These are phyloP conservation scores for Orthosia gracilis DNA, from an alignment of 2,888 invertebrate species.

Conservation along the genomic window DNA sequence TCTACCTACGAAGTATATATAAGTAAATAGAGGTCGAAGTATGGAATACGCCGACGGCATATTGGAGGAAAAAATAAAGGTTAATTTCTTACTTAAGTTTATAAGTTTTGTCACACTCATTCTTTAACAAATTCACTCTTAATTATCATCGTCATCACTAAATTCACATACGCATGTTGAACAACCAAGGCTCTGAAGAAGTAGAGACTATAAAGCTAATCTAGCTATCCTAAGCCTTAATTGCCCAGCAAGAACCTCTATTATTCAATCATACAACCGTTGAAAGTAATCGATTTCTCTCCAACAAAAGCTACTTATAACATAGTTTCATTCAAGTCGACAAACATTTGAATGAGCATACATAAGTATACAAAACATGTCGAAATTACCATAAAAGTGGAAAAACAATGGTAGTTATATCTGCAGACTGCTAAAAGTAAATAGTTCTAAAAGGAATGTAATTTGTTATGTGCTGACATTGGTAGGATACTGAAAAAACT, in stretches of 20 bases:
- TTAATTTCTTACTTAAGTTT: no score
- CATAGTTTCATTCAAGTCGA: constrained; percentile 33
- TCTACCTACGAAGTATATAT: no score
- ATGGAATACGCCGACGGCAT: no score
- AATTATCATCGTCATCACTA: no score
- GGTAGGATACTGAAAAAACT: constrained; percentile 9
- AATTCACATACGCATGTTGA: no score
- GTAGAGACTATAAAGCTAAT: not conserved
- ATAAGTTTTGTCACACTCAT: no score
- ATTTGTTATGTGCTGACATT: constrained; percentile 9
- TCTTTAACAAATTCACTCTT: no score
- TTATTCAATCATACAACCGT: constrained; percentile 31
- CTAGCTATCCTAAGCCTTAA: constrained; percentile 28
- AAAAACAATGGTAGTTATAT: constrained; percentile 41
- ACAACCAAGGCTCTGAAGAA: constrained; percentile 4
- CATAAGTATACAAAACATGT: constrained; percentile 50
- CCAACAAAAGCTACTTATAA: constrained; percentile 29
- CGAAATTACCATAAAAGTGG: constrained; percentile 48
- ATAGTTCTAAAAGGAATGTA: constrained; percentile 13
- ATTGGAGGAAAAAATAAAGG: no score
- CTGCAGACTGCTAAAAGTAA: constrained; percentile 17
- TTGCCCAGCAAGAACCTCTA: constrained; percentile 12
- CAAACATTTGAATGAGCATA: constrained; percentile 54
- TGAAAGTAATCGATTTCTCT: constrained; percentile 44
- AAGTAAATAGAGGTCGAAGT: no score